A percentile compares a stretch with the other conserved stretches of the same genome.
phyloP scores from a whole-genome alignment of 2,113 vertebrate genomes.

The Symphodus melops region DNA sequence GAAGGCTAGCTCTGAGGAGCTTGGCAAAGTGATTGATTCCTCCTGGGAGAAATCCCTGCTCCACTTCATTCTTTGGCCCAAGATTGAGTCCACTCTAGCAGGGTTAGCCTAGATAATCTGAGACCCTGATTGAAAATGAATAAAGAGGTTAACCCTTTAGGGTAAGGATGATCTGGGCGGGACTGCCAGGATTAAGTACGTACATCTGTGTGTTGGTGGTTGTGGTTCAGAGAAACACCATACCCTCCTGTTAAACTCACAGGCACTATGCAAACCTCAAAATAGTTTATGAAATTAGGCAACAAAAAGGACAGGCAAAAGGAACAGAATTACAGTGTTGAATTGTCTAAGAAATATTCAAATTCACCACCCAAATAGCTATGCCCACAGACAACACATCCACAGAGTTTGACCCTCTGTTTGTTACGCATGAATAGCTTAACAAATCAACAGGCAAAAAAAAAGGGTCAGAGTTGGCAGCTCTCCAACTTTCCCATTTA shows the following conservation, averaged over 20 bases:
- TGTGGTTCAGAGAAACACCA: not conserved
- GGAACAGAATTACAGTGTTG: too few species aligned
- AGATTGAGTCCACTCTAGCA: conserved; percentile 75
- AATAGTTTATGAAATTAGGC: too few species aligned
- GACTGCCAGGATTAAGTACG: conserved; percentile 64
- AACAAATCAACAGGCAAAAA: conserved; percentile 1
- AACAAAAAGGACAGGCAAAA: not conserved
- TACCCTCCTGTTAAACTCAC: conserved; percentile 40
- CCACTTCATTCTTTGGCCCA: conserved; percentile 70
- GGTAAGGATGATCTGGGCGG: conserved; percentile 56
- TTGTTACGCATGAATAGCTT: not conserved
- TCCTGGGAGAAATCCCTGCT: conserved; percentile 75
- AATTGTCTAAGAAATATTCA: not conserved
- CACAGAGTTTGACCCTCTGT: not conserved
- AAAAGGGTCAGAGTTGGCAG: not conserved
- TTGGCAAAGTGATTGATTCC: conserved; percentile 76
- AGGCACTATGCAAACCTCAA: not conserved
- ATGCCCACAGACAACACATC: not conserved
- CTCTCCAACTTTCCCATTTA: not conserved
- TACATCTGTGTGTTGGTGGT: conserved; percentile 28
- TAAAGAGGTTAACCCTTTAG: conserved; percentile 71
- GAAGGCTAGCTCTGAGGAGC: conserved; percentile 65
- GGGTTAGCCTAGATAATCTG: conserved; percentile 78
- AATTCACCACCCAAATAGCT: not conserved
- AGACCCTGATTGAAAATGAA: conserved; percentile 78